Conservation (phyloP, 2,113 vertebrate genomes). For the Calyptomena viridis region DNA sequence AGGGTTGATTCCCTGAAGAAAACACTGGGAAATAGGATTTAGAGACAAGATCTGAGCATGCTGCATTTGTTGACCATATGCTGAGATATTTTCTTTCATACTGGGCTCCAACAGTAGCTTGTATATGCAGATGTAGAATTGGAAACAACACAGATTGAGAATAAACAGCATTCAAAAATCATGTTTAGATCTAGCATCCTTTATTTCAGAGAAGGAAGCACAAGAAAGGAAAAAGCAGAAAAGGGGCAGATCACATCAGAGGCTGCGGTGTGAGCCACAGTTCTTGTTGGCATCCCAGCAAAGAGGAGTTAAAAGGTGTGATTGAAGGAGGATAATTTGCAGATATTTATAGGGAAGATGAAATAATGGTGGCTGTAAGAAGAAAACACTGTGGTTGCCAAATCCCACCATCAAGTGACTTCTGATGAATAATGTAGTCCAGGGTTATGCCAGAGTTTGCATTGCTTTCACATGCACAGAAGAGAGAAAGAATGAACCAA, state of each 20-base stretch:
- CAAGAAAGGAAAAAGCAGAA: not conserved
- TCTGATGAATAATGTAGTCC: not conserved
- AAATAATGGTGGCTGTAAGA: not conserved
- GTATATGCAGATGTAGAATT: not conserved
- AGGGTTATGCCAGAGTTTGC: not conserved
- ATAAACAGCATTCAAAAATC: not conserved
- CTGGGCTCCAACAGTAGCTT: not conserved
- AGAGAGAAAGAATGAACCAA: not conserved
- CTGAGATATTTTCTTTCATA: conserved; percentile 27
- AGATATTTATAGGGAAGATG: not conserved
- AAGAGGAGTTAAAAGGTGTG: not conserved
- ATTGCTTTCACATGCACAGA: not conserved
- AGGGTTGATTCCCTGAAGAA: not conserved
- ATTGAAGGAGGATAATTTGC: not conserved
- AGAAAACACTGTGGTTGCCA: not conserved
- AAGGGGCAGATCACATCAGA: not conserved
- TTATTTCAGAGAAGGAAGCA: not conserved
- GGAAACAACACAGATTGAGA: not conserved
- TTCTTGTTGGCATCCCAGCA: not conserved
- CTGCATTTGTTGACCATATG: not conserved
- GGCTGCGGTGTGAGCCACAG: not conserved
- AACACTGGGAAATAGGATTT: not conserved
- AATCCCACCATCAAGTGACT: not conserved
- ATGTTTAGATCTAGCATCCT: not conserved
- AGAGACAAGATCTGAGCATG: not conserved